Base-by-base conservation (phyloP, 2,888 invertebrate species). In the Andrena minutula region DNA sequence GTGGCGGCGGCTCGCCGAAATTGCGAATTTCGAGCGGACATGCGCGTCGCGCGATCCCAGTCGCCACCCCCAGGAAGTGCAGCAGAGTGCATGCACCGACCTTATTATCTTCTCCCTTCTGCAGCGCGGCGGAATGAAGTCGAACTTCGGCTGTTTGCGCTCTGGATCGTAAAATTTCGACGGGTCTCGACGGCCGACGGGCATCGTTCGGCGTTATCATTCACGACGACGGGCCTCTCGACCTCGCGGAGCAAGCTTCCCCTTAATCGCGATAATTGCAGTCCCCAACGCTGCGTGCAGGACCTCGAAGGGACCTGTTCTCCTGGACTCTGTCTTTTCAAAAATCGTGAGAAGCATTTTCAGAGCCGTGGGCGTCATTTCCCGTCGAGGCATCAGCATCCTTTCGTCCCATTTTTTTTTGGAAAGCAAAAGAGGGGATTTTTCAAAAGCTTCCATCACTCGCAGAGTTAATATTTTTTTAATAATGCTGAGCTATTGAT, bases 61-160 rank as follows among this genome's bases (percentile, higher is more conserved):
- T 76, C 58, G 73, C 20, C 26, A 8, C 20, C 75, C 72, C 71
- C 76, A 63, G 83, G 49, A 71, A 86, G 83, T 83, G 83, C 79
- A 77, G 64, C 74, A 79, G 75, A 72, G 75, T 86, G 75, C 79
- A 77, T 83, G 79, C 83, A 83, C 60, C 86, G 79, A 78, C 77
- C 86, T 86, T 82, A 82, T 82, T 82, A 82, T 81, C 68, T 41
- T 20, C 61, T 60, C 51, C 71, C 75, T 61, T 63, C 65, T 41
- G 58, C 30, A 47, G 28, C 51, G 49, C 63, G 28, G 12, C 20
- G n/a, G 10, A 66, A 60, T 30, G 51, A 66, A 74, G 63, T 72
- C 56, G 41, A 80, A 80, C 71, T 78, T 78, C 51, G 51, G 32
- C 53, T 35, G 61, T 66, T 80, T 72, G 66, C 60, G 70, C 71